Base-by-base conservation (phyloP, 2,888 invertebrate species). In the Lydus trimaculatus region DNA sequence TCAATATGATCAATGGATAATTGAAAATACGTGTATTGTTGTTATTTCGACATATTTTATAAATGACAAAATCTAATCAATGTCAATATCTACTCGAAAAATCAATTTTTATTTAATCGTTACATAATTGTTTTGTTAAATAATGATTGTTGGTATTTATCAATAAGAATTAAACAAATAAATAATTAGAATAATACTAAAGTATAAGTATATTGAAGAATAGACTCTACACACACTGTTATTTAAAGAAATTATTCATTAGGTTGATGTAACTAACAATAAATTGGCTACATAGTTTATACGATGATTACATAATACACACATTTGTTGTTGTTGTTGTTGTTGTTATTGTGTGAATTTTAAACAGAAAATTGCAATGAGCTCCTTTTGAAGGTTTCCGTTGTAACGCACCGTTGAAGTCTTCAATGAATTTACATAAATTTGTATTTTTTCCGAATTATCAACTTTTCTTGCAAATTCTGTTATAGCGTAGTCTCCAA, bases 211-310 rank as follows among this genome's bases (percentile, higher is more conserved):
- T 43, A 43, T 52, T 1, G 13, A 52, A 11, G 20, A 5, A 52
- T 4, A 25, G 8, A 52, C n/a, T n/a, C n/a, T n/a, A 52, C 5
- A 13, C 52, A 11, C 23, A 23, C 23, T 13, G n/a, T 48, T 48
- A 63, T 52, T 61, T 63, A 63, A 48, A 63, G 63, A 48, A 13
- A 63, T 63, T 63, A 63, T 63, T 63, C 52, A 48, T 63, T 52
- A 52, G 4, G 48, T 63, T 63, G 63, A 52, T 52, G 52, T 52
- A 52, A 52, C 52, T 52, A 23, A 52, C 52, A 25, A 52, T 52
- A 25, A 52, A 52, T 52, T 52, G 11, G 4, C 23, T 52, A 52
- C 13, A 52, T 52, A 52, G 5, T 8, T 52, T 52, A 52, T 6
- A 23, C 11, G 52, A 25, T 5, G 23, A 52, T 52, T 52, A 23